A percentile compares a stretch with the other conserved stretches of the same genome.
Conservation (phyloP, 2,797 vertebrate species). For the Phaenicophaeus curvirostris region DNA sequence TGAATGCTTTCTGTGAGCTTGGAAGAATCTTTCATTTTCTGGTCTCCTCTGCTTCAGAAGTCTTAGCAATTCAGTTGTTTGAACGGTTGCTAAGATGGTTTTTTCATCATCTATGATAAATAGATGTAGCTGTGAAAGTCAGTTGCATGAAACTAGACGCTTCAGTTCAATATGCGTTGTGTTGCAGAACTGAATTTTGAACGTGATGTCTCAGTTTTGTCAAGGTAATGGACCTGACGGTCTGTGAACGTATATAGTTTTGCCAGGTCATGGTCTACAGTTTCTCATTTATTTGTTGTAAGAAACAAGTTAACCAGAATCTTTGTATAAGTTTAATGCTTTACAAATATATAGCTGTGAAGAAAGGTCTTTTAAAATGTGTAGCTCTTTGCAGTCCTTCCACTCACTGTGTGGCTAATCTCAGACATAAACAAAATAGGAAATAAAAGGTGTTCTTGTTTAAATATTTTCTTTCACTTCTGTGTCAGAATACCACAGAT, state of each 20-base stretch:
- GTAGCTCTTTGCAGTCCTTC: neutral
- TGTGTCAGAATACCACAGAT: neutral
- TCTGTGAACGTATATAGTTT: neutral
- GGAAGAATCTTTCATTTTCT: neutral
- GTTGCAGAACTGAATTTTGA: neutral
- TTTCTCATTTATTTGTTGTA: neutral
- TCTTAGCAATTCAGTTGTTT: slow-evolving; percentile 48
- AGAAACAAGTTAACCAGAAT: neutral
- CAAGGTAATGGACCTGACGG: neutral
- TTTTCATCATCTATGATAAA: slow-evolving; percentile 22
- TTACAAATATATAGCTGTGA: neutral
- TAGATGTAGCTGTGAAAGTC: neutral
- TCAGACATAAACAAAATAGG: neutral
- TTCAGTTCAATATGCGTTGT: neutral
- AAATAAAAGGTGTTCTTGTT: neutral
- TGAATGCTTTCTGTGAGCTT: neutral
- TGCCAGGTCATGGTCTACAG: neutral
- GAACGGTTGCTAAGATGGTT: slow-evolving; percentile 38
- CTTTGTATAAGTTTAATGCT: neutral
- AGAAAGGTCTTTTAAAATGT: neutral
- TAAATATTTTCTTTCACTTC: neutral
- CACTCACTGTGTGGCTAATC: neutral
- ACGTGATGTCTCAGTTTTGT: neutral
- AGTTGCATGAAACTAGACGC: neutral
- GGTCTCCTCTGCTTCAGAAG: neutral